A percentile compares a stretch with the other conserved stretches of the same genome.
Evolutionary conservation across 2,113 vertebrate species (phyloP).

Genomic region (Neofelis nebulosa): DNA sequence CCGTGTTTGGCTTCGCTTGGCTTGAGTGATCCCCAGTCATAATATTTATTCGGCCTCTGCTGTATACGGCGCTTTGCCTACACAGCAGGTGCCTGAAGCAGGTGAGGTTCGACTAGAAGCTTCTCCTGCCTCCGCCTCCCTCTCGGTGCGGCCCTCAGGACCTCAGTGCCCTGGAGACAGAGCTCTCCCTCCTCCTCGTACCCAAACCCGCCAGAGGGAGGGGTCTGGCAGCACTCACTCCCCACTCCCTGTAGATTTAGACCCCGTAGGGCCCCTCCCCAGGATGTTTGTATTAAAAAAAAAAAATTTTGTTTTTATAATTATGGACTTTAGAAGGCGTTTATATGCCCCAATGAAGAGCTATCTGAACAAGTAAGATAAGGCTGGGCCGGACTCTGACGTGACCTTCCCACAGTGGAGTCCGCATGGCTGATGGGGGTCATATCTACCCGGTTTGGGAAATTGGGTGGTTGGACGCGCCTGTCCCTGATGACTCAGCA

Average conservation of each 20-base stretch:
- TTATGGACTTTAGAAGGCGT: not conserved
- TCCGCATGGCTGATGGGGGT: not conserved
- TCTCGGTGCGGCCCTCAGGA: not conserved
- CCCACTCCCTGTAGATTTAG: not conserved
- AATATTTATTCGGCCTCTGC: not conserved
- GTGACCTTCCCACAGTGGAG: not conserved
- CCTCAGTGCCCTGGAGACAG: not conserved
- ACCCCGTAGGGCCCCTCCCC: not conserved
- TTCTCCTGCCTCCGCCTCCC: not conserved
- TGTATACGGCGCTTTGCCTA: not conserved
- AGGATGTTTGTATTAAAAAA: not conserved
- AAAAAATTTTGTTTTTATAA: not conserved
- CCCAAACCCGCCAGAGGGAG: not conserved
- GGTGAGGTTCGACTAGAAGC: not conserved
- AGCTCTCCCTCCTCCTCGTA: not conserved
- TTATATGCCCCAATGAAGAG: not conserved
- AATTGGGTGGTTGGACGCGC: no score
- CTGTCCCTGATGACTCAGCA: no score
- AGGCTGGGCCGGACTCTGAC: not conserved
- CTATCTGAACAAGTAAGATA: not conserved
- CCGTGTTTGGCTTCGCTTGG: not conserved
- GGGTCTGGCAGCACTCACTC: not conserved
- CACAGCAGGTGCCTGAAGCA: not conserved
- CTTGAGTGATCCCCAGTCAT: not conserved
- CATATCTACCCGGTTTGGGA: not conserved